These are phyloP conservation scores for Halcyon malimbica DNA, from an alignment of 2,113 vertebrate genomes.

Conservation along the genomic window DNA sequence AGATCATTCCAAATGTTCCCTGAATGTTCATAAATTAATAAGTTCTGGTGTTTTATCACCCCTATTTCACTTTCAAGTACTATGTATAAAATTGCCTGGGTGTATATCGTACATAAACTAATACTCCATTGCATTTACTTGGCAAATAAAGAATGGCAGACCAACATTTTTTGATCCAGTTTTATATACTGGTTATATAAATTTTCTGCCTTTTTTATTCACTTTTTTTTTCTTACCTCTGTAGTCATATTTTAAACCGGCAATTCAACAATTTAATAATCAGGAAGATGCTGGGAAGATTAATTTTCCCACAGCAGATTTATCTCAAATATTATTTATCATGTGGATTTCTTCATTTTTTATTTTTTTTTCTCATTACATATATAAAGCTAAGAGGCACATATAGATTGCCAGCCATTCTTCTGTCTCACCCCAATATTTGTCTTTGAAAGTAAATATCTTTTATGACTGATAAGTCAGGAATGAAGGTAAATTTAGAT, in stretches of 20 bases:
- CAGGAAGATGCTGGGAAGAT: background rate
- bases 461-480: background rate
- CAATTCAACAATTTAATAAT: background rate
- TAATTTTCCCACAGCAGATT: background rate
- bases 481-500: background rate
- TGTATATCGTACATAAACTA: background rate
- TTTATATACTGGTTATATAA: background rate
- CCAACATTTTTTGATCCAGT: background rate
- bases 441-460: background rate
- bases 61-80: background rate
- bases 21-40: background rate
- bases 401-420: background rate
- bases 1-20: background rate
- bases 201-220: background rate
- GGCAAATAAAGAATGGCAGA: background rate
- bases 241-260: background rate
- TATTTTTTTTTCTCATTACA: background rate
- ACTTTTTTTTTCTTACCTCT: background rate
- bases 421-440: background rate
- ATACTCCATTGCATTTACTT: background rate
- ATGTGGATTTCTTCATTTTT: background rate
- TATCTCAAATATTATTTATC: background rate
- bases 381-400: background rate
- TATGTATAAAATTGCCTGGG: background rate
- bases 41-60: background rate